Evolutionary conservation across 1,140 invertebrate genomes (phyloP), one percentile per base, ranked within the genome.

Genomic region (Amyelois transitella): DNA sequence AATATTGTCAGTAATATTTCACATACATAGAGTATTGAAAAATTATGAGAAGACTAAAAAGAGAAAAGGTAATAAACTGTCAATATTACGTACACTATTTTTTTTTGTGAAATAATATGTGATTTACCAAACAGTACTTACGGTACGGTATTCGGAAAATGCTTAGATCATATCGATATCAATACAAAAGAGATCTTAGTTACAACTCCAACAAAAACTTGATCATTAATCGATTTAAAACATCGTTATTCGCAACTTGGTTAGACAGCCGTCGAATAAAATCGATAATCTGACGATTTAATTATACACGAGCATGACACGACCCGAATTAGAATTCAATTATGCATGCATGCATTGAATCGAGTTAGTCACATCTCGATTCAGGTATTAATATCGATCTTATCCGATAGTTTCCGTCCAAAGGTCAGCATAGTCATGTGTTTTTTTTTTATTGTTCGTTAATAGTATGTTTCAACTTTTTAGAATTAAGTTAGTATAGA

Each of bases 271-370:
- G 43, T 19, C 43, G 43, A 45, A 20, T 45, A 45, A 38, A 19
- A 45, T 45, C 43, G 43, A 45, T 45, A 45, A 38, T 45, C 19
- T 45, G 43, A 18, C 18, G 43, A 45, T 45, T 45, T 45, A 45
- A 45, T 45, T 45, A 45, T 45, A 20, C 19, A 45, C 19, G 43
- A 18, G 43, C 43, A 45, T 45, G 43, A 45, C 43, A 45, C 43
- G 18, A 45, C 43, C 19, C 18, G 19, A 45, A 20, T 45, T 45
- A 45, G 19, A 45, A 19, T 45, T 45, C 43, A 12, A 45, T 45
- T 45, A 45, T 20, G 43, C 43, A 45, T 20, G 19, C 43, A 20
- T 19, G 43, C 19, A 45, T 38, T 38, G 32, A 14, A 38, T 38
- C 32, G 32, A 38, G 32, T 38, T 38, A 38, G 32, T n/a, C 32